phyloP scores from a whole-genome alignment of 2,797 vertebrate species.

The Pogonophryne albipinna region DNA sequence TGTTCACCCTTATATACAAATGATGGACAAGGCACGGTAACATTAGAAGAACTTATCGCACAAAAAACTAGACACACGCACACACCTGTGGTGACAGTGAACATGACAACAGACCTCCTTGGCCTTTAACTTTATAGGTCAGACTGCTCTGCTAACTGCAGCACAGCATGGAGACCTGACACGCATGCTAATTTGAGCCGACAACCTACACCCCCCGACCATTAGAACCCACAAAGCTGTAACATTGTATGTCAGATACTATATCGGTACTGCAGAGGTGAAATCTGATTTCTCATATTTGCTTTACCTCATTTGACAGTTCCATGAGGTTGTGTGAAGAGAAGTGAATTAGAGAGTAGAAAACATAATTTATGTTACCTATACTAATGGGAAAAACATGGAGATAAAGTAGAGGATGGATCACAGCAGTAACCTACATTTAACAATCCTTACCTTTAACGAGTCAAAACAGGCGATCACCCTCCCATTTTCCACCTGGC shows the following conservation, averaged over 20 bases:
- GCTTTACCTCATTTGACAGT: conserved; percentile 2
- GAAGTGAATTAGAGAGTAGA: neutral
- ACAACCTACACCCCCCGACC: conserved; percentile 60
- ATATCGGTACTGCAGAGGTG: conserved; percentile 6
- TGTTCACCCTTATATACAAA: conserved; percentile 49
- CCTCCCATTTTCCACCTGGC: conserved; percentile 97
- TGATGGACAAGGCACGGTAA: conserved; percentile 67
- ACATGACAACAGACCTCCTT: conserved; percentile 70
- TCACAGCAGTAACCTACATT: neutral
- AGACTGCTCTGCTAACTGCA: conserved; percentile 57
- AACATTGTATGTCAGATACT: conserved; percentile 40
- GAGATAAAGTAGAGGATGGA: neutral
- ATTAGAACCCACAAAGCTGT: conserved; percentile 31
- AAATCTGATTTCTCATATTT: conserved; percentile 5
- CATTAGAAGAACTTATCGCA: conserved; percentile 56
- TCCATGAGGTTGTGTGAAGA: neutral
- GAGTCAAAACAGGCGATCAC: conserved; percentile 99
- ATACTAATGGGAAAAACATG: too few relatives aligned
- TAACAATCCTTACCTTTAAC: conserved; percentile 90
- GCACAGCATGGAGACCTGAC: conserved; percentile 51
- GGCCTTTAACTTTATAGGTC: conserved; percentile 75
- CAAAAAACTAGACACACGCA: conserved; percentile 17
- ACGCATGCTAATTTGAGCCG: conserved; percentile 69
- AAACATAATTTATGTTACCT: neutral
- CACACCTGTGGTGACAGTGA: conserved; percentile 61